A percentile compares a stretch with the other conserved stretches of the same genome.
Evolutionary conservation across 2,888 invertebrate species (phyloP).

Genomic region (Criorhina ranunculi): DNA sequence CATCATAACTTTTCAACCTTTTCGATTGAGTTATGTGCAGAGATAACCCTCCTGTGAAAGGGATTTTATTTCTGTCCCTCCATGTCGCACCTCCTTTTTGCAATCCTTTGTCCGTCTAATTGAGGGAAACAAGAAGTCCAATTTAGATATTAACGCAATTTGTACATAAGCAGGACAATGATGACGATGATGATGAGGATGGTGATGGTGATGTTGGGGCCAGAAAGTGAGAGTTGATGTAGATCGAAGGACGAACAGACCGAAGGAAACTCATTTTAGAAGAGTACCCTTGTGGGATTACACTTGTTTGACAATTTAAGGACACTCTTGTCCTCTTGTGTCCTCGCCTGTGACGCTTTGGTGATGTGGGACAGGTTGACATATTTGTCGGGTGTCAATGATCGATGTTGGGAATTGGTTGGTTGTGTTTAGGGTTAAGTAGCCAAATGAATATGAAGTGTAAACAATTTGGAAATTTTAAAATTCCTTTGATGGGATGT

Average conservation of each 20-base stretch:
- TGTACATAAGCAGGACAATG: conserved; percentile 16
- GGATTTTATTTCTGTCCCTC: not conserved
- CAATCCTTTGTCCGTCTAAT: conserved; percentile 3
- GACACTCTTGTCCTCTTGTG: not conserved
- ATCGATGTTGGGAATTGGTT: not conserved
- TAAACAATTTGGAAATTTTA: not conserved
- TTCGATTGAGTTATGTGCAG: conserved; percentile 37
- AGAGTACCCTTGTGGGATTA: not conserved
- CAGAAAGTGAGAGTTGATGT: not conserved
- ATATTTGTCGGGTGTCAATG: conserved; percentile 17
- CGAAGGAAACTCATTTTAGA: not conserved
- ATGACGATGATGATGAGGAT: conserved; percentile 15
- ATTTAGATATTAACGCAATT: conserved; percentile 53
- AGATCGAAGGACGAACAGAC: not conserved
- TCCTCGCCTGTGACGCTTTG: not conserved
- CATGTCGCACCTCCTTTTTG: not conserved
- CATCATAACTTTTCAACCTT: conserved; percentile 14
- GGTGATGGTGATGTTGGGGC: not conserved
- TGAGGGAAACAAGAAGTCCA: conserved; percentile 47
- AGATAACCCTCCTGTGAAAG: no score
- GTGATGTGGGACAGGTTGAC: conserved; percentile 9
- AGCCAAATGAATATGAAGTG: not conserved
- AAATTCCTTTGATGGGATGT: not conserved
- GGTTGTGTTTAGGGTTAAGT: not conserved
- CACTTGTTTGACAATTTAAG: conserved; percentile 14